These are phyloP conservation scores for Drosophila nr. perissopoda DNA, from an alignment of 2,888 invertebrate genomes.

Conservation along the genomic window DNA sequence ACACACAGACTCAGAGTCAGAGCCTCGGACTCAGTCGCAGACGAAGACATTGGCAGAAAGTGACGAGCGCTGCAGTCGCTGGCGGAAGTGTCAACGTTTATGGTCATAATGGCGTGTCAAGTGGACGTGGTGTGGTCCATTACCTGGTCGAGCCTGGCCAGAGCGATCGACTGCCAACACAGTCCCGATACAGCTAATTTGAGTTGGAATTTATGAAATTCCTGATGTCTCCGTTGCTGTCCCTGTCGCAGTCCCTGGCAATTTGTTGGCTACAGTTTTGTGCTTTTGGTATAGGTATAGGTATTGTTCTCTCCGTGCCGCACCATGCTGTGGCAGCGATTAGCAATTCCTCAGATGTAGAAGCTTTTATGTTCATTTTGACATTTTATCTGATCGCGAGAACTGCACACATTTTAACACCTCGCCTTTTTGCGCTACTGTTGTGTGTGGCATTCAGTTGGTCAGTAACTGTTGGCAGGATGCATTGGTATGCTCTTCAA, in stretches of 20 bases:
- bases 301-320: not conserved
- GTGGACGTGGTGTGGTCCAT: conserved; percentile 80
- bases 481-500: conserved; percentile 52
- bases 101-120: conserved; percentile 82
- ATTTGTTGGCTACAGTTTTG: conserved; percentile 61
- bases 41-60: conserved; percentile 41
- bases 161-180: conserved; percentile 19
- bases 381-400: conserved; percentile 83
- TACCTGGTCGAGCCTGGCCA: conserved; percentile 33
- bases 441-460: conserved; percentile 48
- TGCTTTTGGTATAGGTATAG: conserved; percentile 3
- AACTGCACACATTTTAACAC: conserved; percentile 83
- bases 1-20: conserved; percentile 9
- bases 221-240: conserved; percentile 49
- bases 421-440: conserved; percentile 47
- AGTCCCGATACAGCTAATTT: conserved; percentile 65
- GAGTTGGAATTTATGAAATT: conserved; percentile 77
- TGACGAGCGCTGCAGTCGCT: conserved; percentile 48
- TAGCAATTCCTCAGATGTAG: conserved; percentile 82
- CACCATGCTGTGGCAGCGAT: conserved; percentile 57
- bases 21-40: not conserved
- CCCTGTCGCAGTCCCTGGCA: conserved; percentile 32
- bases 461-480: conserved; percentile 25
- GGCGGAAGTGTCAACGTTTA: conserved; percentile 81
- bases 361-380: conserved; percentile 84